Percentiles rank a stretch among this genome's conserved stretches.
Evolutionary conservation across 2,888 invertebrate species (phyloP).

Genomic region (Cartodere bifasciata): DNA sequence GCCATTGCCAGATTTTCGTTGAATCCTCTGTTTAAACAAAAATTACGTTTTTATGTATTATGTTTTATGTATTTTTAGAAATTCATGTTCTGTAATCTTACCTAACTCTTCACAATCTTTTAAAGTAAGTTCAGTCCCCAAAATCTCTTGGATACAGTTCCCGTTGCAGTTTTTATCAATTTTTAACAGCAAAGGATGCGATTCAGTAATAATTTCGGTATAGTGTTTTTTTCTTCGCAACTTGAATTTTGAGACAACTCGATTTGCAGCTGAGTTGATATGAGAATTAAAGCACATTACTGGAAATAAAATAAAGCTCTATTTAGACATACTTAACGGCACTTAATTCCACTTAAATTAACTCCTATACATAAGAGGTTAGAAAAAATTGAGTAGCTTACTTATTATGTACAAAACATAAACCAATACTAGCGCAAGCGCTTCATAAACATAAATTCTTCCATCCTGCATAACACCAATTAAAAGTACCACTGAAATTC

Average conservation of each 20-base stretch:
- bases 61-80: no score
- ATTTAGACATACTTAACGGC: background rate
- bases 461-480: slow-evolving; percentile 59
- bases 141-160: slow-evolving; percentile 15
- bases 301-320: slow-evolving; percentile 22
- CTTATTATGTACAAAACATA: slow-evolving; percentile 60
- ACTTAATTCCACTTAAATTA: background rate
- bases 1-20: slow-evolving; percentile 45
- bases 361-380: background rate
- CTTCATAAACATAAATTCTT: slow-evolving; percentile 64
- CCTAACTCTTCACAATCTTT: slow-evolving; percentile 34
- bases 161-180: slow-evolving; percentile 11
- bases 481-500: slow-evolving; percentile 54
- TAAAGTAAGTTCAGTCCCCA: slow-evolving; percentile 29
- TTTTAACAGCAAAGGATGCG: slow-evolving; percentile 29
- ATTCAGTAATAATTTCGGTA: slow-evolving; percentile 41
- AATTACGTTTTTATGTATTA: no score
- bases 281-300: slow-evolving; percentile 56
- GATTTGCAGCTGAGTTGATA: slow-evolving; percentile 41
- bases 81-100: slow-evolving; percentile 19
- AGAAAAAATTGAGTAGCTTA: slow-evolving; percentile 29
- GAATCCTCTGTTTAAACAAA: slow-evolving; percentile 28
- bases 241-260: slow-evolving; percentile 37
- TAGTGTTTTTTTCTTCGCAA: slow-evolving; percentile 43
- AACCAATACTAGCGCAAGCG: slow-evolving; percentile 51